Percentiles rank a stretch among this genome's conserved stretches.
Evolutionary conservation across 2,888 invertebrate species (phyloP).

Genomic region (Ectemnius cavifrons): DNA sequence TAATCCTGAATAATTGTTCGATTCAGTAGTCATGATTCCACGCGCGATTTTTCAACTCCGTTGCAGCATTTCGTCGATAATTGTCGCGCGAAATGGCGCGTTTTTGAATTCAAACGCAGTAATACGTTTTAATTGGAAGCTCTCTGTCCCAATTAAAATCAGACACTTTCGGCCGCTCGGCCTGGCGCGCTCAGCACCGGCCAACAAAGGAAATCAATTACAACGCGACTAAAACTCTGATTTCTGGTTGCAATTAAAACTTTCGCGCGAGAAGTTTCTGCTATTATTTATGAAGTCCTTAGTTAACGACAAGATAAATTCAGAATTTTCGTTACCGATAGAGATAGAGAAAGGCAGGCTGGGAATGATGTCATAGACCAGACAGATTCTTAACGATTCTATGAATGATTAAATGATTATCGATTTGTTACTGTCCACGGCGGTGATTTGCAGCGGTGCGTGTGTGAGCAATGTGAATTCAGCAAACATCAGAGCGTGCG

Average conservation of each 20-base stretch:
- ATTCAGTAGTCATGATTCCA: background rate
- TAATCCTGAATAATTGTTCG: too few relatives aligned
- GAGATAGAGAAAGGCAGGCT: background rate
- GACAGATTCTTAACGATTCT: conserved; percentile 25
- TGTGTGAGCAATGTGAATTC: conserved; percentile 54
- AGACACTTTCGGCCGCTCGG: conserved; percentile 29
- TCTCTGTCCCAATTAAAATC: conserved; percentile 55
- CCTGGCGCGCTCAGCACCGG: conserved; percentile 1
- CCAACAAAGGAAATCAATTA: conserved; percentile 51
- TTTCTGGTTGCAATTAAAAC: background rate
- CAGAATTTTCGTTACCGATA: background rate
- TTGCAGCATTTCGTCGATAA: conserved; percentile 19
- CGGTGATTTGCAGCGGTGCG: conserved; percentile 51
- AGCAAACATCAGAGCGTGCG: conserved; percentile 62
- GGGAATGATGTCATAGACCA: background rate
- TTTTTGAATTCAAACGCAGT: conserved; percentile 27
- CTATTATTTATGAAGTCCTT: background rate
- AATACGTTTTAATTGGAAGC: conserved; percentile 50
- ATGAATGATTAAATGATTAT: conserved; percentile 48
- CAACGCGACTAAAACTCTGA: background rate
- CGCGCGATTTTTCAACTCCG: background rate
- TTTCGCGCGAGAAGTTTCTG: too few relatives aligned
- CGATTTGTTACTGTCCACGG: conserved; percentile 48
- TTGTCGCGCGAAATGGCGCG: conserved; percentile 6
- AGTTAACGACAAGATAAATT: background rate